phyloP scores from a whole-genome alignment of 2,113 vertebrate genomes.

The Helogale parvula region DNA sequence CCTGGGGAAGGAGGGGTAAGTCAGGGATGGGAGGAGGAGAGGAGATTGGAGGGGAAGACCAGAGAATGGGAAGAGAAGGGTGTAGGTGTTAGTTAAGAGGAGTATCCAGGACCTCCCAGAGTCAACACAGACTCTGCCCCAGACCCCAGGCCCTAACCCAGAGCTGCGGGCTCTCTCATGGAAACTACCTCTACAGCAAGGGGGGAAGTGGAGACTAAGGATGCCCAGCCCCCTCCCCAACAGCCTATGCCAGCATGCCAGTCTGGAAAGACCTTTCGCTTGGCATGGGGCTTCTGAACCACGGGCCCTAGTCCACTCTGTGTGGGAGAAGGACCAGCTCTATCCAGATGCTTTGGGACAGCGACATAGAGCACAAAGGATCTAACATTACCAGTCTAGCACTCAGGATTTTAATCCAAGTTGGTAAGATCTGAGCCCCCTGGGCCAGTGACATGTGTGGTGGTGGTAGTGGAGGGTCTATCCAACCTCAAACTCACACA shows the following conservation, averaged over 20 bases:
- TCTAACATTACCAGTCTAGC: not conserved
- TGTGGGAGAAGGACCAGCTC: not conserved
- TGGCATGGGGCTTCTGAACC: not conserved
- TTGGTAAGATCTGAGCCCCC: not conserved
- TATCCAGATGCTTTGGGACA: not conserved
- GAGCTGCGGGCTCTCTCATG: not conserved
- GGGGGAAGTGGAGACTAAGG: not conserved
- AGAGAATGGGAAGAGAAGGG: not conserved
- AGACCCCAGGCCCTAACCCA: not conserved
- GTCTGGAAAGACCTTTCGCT: not conserved
- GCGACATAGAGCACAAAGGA: not conserved
- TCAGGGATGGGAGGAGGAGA: no score
- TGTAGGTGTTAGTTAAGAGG: not conserved
- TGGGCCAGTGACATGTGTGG: not conserved
- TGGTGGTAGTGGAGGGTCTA: rapidly evolving
- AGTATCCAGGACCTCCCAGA: not conserved
- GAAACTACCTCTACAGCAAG: not conserved
- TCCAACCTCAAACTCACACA: not conserved
- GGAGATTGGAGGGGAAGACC: not conserved
- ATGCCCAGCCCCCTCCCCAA: not conserved
- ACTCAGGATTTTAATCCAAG: not conserved
- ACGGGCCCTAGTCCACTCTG: not conserved
- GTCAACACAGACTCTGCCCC: not conserved
- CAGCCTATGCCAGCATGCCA: not conserved
- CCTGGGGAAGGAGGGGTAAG: no score